Evolutionary conservation across 2,113 vertebrate genomes (phyloP).

Genomic region (Columba janthina): DNA sequence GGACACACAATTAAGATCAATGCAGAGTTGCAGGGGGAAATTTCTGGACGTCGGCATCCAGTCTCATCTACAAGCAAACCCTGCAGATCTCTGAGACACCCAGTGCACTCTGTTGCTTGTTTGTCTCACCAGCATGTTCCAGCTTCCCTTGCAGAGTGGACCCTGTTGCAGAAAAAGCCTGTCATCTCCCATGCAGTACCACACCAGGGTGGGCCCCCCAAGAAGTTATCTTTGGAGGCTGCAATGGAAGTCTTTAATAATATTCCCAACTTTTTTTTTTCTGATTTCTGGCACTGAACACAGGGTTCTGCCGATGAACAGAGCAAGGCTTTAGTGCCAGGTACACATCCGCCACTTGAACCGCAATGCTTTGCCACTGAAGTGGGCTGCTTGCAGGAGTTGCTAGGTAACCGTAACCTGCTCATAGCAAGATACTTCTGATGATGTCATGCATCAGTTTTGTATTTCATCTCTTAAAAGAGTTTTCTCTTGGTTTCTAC

Average conservation of each 20-base stretch:
- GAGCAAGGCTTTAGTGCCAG: not conserved
- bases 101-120: not conserved
- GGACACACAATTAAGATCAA: rapidly evolving
- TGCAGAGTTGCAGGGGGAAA: not conserved
- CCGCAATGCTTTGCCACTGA: not conserved
- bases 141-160: not conserved
- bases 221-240: not conserved
- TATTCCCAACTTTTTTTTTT: not conserved
- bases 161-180: not conserved
- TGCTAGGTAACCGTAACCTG: slow-evolving; percentile 61
- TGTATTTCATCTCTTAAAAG: not conserved
- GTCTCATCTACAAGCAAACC: not conserved
- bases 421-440: not conserved
- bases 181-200: not conserved
- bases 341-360: not conserved
- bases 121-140: not conserved
- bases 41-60: rapidly evolving
- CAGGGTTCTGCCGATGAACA: rapidly evolving
- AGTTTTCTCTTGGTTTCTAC: not conserved
- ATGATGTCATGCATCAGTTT: slow-evolving; percentile 23
- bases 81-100: not conserved
- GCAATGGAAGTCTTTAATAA: not conserved
- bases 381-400: not conserved
- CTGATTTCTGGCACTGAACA: not conserved
- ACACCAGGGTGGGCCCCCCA: rapidly evolving